These are phyloP conservation scores for Eupithecia centaureata DNA, from an alignment of 2,888 invertebrate genomes.

Conservation along the genomic window DNA sequence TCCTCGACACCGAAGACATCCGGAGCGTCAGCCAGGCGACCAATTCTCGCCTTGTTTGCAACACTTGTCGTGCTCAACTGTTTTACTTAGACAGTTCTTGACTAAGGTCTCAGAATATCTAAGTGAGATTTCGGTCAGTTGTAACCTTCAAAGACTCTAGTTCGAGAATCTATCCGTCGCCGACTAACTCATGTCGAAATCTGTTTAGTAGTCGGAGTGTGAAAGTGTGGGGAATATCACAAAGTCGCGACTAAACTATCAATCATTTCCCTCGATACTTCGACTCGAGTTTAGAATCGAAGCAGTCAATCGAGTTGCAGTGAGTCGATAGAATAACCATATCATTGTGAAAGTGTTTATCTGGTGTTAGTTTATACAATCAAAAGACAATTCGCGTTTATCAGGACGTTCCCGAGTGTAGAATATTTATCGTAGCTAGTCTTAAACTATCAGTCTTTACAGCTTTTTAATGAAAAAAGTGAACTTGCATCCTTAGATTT, in stretches of 20 bases:
- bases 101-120: background rate
- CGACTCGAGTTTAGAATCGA: slow-evolving; percentile 1
- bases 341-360: slow-evolving; percentile 56
- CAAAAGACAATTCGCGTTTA: slow-evolving; percentile 52
- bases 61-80: slow-evolving; percentile 48
- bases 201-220: slow-evolving; percentile 12
- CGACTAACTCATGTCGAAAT: slow-evolving; percentile 15
- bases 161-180: slow-evolving; percentile 3
- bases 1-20: slow-evolving; percentile 64
- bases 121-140: slow-evolving; percentile 42
- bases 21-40: slow-evolving; percentile 45
- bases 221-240: slow-evolving; percentile 10
- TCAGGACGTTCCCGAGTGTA: slow-evolving; percentile 33
- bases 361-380: slow-evolving; percentile 52
- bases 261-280: slow-evolving; percentile 16
- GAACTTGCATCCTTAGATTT: slow-evolving; percentile 10
- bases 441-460: slow-evolving; percentile 56
- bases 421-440: slow-evolving; percentile 56
- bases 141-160: slow-evolving; percentile 4
- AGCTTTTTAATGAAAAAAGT: slow-evolving; percentile 36
- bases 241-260: slow-evolving; percentile 13
- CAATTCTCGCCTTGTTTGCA: slow-evolving; percentile 47
- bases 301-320: slow-evolving; percentile 8
- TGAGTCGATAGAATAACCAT: slow-evolving; percentile 54
- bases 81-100: slow-evolving; percentile 53